phyloP scores from a whole-genome alignment of 2,797 vertebrate species.

The Hipposideros larvatus region DNA sequence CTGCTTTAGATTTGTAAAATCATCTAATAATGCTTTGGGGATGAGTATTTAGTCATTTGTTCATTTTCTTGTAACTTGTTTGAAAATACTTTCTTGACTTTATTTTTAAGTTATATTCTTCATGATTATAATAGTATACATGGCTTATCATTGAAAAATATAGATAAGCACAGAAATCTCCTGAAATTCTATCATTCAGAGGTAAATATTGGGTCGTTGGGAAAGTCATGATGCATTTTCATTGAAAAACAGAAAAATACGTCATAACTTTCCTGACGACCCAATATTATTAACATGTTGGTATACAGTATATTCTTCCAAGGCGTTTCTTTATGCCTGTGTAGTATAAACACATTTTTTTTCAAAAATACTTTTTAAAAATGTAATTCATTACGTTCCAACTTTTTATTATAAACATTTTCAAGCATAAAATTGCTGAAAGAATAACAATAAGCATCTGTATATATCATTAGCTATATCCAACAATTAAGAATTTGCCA shows the following conservation, averaged over 20 bases:
- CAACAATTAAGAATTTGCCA: slow-evolving; percentile 29
- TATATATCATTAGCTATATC: slow-evolving; percentile 4
- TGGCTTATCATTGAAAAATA: slow-evolving; percentile 33
- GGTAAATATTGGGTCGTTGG: background rate
- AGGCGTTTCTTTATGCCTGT: background rate
- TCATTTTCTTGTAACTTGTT: slow-evolving; percentile 18
- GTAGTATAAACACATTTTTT: background rate
- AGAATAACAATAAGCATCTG: slow-evolving; percentile 10
- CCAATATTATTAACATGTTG: background rate
- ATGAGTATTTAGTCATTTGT: slow-evolving; percentile 3
- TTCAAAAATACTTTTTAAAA: background rate
- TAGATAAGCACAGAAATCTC: background rate
- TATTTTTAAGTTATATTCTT: background rate
- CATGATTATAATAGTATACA: background rate
- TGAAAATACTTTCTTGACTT: slow-evolving; percentile 38
- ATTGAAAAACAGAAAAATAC: too few species aligned
- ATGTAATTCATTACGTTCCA: background rate
- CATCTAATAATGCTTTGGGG: slow-evolving; percentile 38
- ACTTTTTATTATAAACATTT: slow-evolving; percentile 33
- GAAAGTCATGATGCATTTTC: too few species aligned
- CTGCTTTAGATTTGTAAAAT: slow-evolving; percentile 3
- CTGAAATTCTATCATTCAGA: background rate
- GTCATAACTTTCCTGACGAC: too few species aligned
- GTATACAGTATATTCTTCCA: slow-evolving; percentile 2
- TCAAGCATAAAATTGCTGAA: slow-evolving; percentile 45